Conservation (phyloP, 1,140 invertebrate genomes). For the Trachelipus rathkii region DNA sequence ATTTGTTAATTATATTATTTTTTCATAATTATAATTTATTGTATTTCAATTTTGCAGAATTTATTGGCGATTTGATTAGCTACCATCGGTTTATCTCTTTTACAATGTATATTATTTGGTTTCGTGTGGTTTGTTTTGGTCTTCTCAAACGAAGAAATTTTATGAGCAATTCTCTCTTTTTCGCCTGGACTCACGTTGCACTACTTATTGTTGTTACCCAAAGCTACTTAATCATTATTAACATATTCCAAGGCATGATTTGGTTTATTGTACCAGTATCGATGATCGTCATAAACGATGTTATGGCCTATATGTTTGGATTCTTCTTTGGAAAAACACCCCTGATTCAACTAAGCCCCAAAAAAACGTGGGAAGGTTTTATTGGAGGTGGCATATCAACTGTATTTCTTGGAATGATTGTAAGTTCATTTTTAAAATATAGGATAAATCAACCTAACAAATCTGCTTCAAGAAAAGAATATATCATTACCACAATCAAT, state of each 20-base stretch:
- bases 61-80: slow-evolving; percentile 82
- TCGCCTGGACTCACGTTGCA: slow-evolving; percentile 99
- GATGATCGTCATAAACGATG: slow-evolving; percentile 99
- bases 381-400: slow-evolving; percentile 95
- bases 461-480: no score
- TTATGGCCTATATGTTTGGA: slow-evolving; percentile 99
- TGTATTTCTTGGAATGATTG: slow-evolving; percentile 69
- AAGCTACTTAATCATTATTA: slow-evolving; percentile 96
- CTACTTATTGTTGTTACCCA: slow-evolving; percentile 94
- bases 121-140: slow-evolving; percentile 98
- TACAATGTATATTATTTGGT: slow-evolving; percentile 88
- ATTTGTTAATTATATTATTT: neutral
- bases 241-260: slow-evolving; percentile 74
- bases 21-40: neutral
- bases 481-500: no score
- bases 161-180: slow-evolving; percentile 98
- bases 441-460: no score
- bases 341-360: slow-evolving; percentile 95
- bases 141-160: slow-evolving; percentile 93
- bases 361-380: slow-evolving; percentile 92
- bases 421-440: no score
- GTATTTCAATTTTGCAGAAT: slow-evolving; percentile 64
- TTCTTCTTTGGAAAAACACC: slow-evolving; percentile 98
- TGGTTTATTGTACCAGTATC: slow-evolving; percentile 96
- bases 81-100: slow-evolving; percentile 99